These are phyloP conservation scores for Okapia johnstoni DNA, from an alignment of 2,113 vertebrate species.

Conservation along the genomic window DNA sequence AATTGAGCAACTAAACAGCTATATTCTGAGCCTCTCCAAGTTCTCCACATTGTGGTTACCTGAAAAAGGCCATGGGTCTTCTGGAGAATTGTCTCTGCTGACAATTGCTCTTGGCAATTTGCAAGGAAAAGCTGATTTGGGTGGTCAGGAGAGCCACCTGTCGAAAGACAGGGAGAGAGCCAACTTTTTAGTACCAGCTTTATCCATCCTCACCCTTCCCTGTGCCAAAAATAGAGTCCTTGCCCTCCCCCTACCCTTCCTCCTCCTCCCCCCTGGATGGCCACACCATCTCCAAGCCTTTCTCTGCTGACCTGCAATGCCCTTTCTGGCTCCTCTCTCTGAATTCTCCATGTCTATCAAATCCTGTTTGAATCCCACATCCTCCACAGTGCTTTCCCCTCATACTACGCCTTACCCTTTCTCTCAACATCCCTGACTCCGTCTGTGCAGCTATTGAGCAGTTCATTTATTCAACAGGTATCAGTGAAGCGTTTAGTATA, in stretches of 20 bases:
- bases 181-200: not conserved
- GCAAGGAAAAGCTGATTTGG: not conserved
- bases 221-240: not conserved
- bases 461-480: not conserved
- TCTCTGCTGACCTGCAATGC: not conserved
- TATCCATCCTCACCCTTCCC: not conserved
- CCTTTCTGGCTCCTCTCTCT: not conserved
- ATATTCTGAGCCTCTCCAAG: not conserved
- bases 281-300: not conserved
- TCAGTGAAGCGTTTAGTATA: not conserved
- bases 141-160: not conserved
- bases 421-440: not conserved
- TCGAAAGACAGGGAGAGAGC: not conserved
- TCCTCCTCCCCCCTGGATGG: not conserved
- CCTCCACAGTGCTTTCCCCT: not conserved
- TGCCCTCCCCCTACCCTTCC: no score
- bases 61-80: not conserved
- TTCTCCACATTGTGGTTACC: not conserved
- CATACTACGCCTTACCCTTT: rapidly evolving
- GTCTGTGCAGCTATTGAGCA: not conserved
- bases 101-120: not conserved
- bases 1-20: not conserved
- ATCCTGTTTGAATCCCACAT: not conserved
- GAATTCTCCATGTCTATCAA: not conserved
- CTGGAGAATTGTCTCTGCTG: not conserved